Evolutionary conservation across 2,113 vertebrate genomes (phyloP), one percentile per base, ranked within the genome.

Genomic region (Donacobius atricapilla): DNA sequence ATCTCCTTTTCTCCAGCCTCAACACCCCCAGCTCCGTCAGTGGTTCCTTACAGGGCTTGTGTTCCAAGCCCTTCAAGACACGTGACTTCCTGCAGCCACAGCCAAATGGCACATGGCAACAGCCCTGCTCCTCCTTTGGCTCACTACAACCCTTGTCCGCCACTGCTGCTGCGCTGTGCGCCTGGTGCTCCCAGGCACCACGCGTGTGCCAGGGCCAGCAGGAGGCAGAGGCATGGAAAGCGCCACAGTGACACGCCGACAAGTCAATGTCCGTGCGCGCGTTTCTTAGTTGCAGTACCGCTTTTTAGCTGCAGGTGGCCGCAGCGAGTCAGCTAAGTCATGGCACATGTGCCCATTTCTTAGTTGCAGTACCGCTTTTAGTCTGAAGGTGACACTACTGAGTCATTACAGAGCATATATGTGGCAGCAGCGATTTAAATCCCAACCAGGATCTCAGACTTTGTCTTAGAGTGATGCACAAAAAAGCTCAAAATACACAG

Each of bases 181-280:
- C 48, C 25, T 30, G 9, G 31, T 30, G 24, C 11, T 64, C 31
- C 37, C 11, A 63, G 37, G 47, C 30, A 51, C 19, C 14, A 10
- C 7, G 9, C 10, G 39, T 35, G 31, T 20, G 0, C 33, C 31
- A 54, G 47, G 39, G 76, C 20, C 31, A 30, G 39, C 15, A 4
- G 60, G 39, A 65, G 60, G 11, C 20, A 53, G 24, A 37, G 61
- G 25, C 61, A 37, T 2, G 25, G 25, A 24, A 31, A 45, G 25
- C 0, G 4, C 61, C 39, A 6, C 48, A 3, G 39, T 7, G 33
- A 11, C 33, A 6, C 25, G 1, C 24, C 0, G 2, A 23, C 15
- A 3, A 28, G 35, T 33, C 48, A 9, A 33, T 4, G 25, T 23
- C 31, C 2, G 1, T 5, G 11, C 1, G 9, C 33, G 22, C 9